A percentile compares a stretch with the other conserved stretches of the same genome.
phyloP scores from a whole-genome alignment of 2,797 vertebrate genomes.

The Dermochelys coriacea region DNA sequence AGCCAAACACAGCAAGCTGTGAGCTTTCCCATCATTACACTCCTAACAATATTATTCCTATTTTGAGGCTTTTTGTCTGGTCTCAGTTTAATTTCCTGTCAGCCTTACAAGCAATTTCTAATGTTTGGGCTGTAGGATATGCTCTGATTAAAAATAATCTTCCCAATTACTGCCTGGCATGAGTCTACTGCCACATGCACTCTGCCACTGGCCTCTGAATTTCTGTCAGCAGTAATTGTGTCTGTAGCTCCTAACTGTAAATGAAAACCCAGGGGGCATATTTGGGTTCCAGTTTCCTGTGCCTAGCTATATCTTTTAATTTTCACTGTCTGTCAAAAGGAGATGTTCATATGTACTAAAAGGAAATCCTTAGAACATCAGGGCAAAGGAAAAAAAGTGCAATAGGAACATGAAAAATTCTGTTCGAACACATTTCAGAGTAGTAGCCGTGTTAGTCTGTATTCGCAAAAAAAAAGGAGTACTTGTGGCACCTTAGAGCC shows the following conservation, averaged over 20 bases:
- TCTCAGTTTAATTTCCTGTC: conserved; percentile 85
- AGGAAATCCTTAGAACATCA: conserved; percentile 73
- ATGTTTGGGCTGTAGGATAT: conserved; percentile 84
- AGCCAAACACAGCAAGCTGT: conserved; percentile 57
- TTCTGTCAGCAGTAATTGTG: conserved; percentile 83
- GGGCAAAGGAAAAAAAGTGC: conserved; percentile 61
- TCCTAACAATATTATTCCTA: conserved; percentile 74
- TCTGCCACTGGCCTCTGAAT: conserved; percentile 78
- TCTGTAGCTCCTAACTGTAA: conserved; percentile 82
- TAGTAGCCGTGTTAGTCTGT: no score
- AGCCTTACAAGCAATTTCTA: conserved; percentile 82
- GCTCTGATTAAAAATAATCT: conserved; percentile 88
- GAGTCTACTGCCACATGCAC: conserved; percentile 73
- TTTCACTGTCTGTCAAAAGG: conserved; percentile 84
- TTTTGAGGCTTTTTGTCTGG: conserved; percentile 77
- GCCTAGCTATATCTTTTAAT: conserved; percentile 82
- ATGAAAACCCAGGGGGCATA: conserved; percentile 85
- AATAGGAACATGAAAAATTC: conserved; percentile 38
- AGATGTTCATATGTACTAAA: conserved; percentile 70
- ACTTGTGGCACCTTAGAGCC: no score
- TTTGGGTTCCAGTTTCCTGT: conserved; percentile 77
- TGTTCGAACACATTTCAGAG: conserved; percentile 49
- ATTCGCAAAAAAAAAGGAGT: no score
- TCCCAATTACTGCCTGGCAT: conserved; percentile 83
- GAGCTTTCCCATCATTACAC: conserved; percentile 76